phyloP scores from a whole-genome alignment of 2,113 vertebrate species.

The Ammodytes dubius region DNA sequence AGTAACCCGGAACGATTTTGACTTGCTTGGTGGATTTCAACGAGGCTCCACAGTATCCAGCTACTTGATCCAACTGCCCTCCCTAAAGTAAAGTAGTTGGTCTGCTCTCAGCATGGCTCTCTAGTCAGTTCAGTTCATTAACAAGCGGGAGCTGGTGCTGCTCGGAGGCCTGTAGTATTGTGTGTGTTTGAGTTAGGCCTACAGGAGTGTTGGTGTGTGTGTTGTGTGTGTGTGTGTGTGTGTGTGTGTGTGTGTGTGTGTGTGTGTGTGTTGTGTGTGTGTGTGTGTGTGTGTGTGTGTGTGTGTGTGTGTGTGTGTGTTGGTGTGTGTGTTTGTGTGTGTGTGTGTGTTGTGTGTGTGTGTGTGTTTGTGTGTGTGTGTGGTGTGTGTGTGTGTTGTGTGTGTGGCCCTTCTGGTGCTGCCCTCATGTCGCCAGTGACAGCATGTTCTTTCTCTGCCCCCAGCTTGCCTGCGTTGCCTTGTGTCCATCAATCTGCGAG shows the following conservation, averaged over 20 bases:
- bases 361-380: constrained; percentile 45
- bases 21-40: constrained; percentile 59
- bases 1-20: constrained; percentile 12
- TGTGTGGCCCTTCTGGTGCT: constrained; percentile 70
- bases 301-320: constrained; percentile 28
- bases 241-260: constrained; percentile 43
- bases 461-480: constrained; percentile 67
- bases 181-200: constrained; percentile 50
- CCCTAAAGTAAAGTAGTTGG: constrained; percentile 50
- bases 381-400: constrained; percentile 27
- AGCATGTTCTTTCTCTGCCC: constrained; percentile 77
- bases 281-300: constrained; percentile 45
- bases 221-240: constrained; percentile 38
- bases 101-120: constrained; percentile 53
- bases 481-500: constrained; percentile 65
- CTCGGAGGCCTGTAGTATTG: constrained; percentile 30
- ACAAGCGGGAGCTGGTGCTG: constrained; percentile 54
- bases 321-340: constrained; percentile 44
- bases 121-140: constrained; percentile 58
- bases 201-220: constrained; percentile 21
- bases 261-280: constrained; percentile 23
- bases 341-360: constrained; percentile 34
- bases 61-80: constrained; percentile 65
- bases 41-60: constrained; percentile 55
- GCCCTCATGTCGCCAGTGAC: constrained; percentile 75